Evolutionary conservation across 2,888 invertebrate species (phyloP).

Genomic region (Chaitophorus viminalis): DNA sequence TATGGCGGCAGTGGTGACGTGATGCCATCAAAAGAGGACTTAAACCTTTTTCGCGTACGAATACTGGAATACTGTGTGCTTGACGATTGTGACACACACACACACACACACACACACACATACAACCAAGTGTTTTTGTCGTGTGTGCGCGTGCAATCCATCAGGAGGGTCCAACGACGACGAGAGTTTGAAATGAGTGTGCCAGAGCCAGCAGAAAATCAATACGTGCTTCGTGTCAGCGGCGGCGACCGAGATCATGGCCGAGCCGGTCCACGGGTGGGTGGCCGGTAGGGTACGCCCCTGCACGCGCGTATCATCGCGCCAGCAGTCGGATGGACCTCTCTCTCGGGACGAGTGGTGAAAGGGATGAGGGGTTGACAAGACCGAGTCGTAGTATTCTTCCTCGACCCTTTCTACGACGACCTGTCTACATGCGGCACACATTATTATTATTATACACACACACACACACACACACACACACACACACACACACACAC

Average conservation of each 20-base stretch:
- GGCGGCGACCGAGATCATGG: neutral
- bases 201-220: slow-evolving; percentile 17
- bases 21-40: neutral
- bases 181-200: neutral
- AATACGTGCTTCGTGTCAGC: slow-evolving; percentile 5
- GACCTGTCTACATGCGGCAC: too few relatives aligned
- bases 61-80: neutral
- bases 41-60: neutral
- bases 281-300: neutral
- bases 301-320: neutral
- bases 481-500: too few relatives aligned
- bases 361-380: neutral
- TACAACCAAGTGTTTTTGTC: neutral
- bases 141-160: slow-evolving; percentile 13
- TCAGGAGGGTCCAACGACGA: slow-evolving; percentile 38
- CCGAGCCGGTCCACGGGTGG: neutral
- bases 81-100: too few relatives aligned
- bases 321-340: neutral
- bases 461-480: too few relatives aligned
- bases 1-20: neutral
- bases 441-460: too few relatives aligned
- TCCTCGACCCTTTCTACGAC: neutral
- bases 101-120: too few relatives aligned
- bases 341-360: neutral
- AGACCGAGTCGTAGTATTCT: neutral